These are phyloP conservation scores for Eptesicus fuscus DNA, from an alignment of 2,113 vertebrate species.

Conservation along the genomic window DNA sequence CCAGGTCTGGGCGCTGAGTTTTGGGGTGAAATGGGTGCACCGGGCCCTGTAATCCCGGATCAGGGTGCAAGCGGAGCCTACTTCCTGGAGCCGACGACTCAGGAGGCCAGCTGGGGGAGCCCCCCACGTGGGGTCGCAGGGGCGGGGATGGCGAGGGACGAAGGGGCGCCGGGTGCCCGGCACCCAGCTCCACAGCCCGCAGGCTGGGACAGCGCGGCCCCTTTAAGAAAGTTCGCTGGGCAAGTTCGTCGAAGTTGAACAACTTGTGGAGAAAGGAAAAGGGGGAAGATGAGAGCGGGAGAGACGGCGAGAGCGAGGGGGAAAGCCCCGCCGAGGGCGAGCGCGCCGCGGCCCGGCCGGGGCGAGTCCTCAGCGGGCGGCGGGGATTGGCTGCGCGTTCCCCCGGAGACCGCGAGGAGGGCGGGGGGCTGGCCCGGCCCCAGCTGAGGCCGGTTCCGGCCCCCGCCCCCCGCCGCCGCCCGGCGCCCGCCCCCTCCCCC, in stretches of 20 bases:
- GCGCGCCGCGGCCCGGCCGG: background rate
- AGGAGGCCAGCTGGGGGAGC: background rate
- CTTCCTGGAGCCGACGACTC: background rate
- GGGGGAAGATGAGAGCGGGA: background rate
- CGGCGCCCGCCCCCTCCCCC: slow-evolving; percentile 36
- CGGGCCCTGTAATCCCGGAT: background rate
- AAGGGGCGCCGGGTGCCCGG: background rate
- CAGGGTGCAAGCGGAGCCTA: background rate
- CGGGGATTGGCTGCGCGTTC: slow-evolving; percentile 77
- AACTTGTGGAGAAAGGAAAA: slow-evolving; percentile 67
- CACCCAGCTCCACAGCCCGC: background rate
- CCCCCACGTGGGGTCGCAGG: background rate
- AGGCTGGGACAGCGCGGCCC: slow-evolving; percentile 23
- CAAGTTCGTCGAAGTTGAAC: slow-evolving; percentile 81
- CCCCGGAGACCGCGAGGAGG: slow-evolving; percentile 65
- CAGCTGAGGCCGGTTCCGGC: slow-evolving; percentile 69
- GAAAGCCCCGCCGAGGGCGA: background rate
- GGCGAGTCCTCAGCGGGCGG: slow-evolving; percentile 34
- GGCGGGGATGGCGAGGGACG: background rate
- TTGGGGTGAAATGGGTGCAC: too few species aligned
- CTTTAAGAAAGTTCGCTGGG: slow-evolving; percentile 81
- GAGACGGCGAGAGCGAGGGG: too few species aligned
- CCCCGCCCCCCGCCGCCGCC: slow-evolving; percentile 56
- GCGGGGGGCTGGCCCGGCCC: slow-evolving; percentile 61
- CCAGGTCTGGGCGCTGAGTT: fast-evolving